phyloP scores from a whole-genome alignment of 2,888 invertebrate species.

The Noctua comes region DNA sequence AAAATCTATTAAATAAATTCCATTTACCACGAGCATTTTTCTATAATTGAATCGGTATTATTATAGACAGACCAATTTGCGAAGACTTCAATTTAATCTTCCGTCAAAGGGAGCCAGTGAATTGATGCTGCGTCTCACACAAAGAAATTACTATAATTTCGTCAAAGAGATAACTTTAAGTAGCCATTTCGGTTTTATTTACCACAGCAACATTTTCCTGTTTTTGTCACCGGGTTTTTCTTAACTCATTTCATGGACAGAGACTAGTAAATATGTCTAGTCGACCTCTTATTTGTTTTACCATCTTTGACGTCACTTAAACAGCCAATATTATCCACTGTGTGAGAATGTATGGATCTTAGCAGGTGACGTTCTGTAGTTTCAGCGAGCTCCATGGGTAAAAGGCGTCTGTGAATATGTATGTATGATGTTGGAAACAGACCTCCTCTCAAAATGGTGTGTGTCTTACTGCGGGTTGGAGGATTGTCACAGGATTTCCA shows the following conservation, averaged over 20 bases:
- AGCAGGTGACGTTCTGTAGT: no score
- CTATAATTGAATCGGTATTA: constrained; percentile 29
- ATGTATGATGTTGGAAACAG: neutral
- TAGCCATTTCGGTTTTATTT: constrained; percentile 36
- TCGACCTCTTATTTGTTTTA: neutral
- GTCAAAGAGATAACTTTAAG: constrained; percentile 9
- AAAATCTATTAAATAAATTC: constrained; percentile 20
- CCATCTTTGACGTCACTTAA: neutral
- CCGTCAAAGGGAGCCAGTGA: constrained; percentile 19
- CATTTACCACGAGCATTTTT: constrained; percentile 1
- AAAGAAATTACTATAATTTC: constrained; percentile 17
- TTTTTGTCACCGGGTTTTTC: constrained; percentile 5
- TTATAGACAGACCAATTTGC: constrained; percentile 37
- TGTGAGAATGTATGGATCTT: neutral
- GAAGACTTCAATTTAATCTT: constrained; percentile 38
- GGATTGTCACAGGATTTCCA: neutral
- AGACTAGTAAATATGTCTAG: constrained; percentile 1
- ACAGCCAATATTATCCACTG: neutral
- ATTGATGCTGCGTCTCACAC: neutral
- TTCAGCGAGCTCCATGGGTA: no score
- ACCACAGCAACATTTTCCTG: constrained; percentile 24
- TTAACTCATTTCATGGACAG: constrained; percentile 1
- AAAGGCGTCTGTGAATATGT: neutral
- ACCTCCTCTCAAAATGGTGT: neutral
- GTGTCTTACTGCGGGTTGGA: neutral